Base-by-base conservation (phyloP, 1,140 invertebrate genomes). In the Ips nitidus region DNA sequence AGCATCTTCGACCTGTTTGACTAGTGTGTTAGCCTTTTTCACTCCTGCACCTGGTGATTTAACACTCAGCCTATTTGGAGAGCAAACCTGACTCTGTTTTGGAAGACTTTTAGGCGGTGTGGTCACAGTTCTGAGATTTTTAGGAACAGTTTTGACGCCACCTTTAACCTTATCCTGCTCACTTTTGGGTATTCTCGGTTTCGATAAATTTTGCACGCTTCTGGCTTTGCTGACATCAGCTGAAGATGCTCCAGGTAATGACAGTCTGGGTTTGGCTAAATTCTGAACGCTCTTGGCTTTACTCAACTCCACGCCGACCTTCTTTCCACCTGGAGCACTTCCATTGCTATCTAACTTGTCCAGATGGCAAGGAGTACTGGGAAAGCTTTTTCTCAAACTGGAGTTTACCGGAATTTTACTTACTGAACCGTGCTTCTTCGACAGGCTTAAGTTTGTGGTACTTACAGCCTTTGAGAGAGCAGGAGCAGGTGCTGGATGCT, bases 301-400 rank as follows among this genome's bases (percentile, higher is more conserved):
- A 42, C 59, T 66, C 43, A 74, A n/a, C 42, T 52, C 37, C 22
- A 22, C 22, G 22, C 22, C 22, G 22, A 22, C 22, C 22, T 22
- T 22, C 43, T 63, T 40, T 8, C 37, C 4, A 8, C 39, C 52
- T 5, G 6, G 22, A 57, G 70, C 52, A 76, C 75, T 71, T 58
- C 75, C 65, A 55, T 42, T 73, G 58, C 55, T 67, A 74, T 80
- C 78, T 79, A 78, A 66, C 57, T 66, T 52, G 60, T 79, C 76
- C 72, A 80, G 78, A 80, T 76, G 74, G 70, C 71, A 72, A 55
- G 78, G 78, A 78, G 75, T 80, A 66, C 78, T 80, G 41, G 76
- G 76, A 59, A 78, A 78, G 8, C 66, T 66, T 50, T 73, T 75
- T 39, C 75, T 74, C 38, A 79, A 70, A 39, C 53, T 70, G 7